phyloP scores from a whole-genome alignment of 2,797 vertebrate species.

The Neosilurus hyrtlii region DNA sequence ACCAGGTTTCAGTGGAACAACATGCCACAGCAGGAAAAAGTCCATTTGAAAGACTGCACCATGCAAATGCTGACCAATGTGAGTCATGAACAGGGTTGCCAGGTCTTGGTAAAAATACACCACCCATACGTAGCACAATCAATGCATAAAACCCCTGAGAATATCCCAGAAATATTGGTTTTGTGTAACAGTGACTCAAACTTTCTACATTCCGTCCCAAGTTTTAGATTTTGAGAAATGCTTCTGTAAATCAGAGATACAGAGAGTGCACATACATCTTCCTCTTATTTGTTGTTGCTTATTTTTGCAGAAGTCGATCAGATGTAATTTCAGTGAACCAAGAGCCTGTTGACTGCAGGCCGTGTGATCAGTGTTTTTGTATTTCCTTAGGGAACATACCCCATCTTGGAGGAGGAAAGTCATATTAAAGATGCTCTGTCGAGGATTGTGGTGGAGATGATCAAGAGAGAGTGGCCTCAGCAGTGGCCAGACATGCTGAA shows the following conservation, averaged over 20 bases:
- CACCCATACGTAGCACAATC: too few relatives aligned
- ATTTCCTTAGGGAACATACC: slow-evolving; percentile 79
- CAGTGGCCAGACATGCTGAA: slow-evolving; percentile 96
- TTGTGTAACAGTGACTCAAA: background rate
- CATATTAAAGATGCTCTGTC: slow-evolving; percentile 95
- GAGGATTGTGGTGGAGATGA: slow-evolving; percentile 95
- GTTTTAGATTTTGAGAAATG: background rate
- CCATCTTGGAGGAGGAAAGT: slow-evolving; percentile 91
- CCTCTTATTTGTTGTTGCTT: background rate
- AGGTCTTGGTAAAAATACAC: background rate
- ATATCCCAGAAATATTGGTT: background rate
- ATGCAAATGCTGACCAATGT: slow-evolving; percentile 89
- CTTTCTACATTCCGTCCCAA: background rate
- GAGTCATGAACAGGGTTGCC: slow-evolving; percentile 56
- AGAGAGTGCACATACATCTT: background rate
- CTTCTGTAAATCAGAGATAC: background rate
- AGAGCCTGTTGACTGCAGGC: background rate
- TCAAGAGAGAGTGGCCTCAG: slow-evolving; percentile 98
- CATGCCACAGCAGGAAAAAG: slow-evolving; percentile 89
- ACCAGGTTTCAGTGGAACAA: slow-evolving; percentile 91
- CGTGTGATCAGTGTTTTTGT: background rate
- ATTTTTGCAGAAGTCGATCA: background rate
- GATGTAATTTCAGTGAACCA: background rate
- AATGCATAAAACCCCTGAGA: too few relatives aligned
- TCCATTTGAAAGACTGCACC: slow-evolving; percentile 89